Conservation (phyloP, 2,113 vertebrate species). For the Upupa epops region DNA sequence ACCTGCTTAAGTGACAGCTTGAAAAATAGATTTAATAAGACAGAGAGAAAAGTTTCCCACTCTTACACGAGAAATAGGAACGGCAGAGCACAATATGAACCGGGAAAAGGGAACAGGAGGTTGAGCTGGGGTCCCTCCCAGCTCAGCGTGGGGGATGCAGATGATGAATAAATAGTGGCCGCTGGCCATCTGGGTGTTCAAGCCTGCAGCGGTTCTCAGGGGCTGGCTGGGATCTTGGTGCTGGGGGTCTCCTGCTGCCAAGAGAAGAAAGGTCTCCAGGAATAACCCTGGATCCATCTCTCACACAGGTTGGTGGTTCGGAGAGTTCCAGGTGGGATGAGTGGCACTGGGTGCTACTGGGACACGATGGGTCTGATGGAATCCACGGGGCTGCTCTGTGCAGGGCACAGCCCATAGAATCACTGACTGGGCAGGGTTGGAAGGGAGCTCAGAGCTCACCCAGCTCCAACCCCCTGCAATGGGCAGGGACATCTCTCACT, state of each 20-base stretch:
- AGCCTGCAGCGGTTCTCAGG: background rate
- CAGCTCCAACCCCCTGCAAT: too few species aligned
- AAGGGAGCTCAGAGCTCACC: too few species aligned
- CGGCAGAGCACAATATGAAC: background rate
- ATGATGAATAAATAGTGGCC: background rate
- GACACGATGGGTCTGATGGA: too few species aligned
- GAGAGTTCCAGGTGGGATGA: rapidly evolving
- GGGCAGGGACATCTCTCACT: too few species aligned
- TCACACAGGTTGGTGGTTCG: background rate
- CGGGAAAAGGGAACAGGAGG: background rate
- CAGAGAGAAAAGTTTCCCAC: conserved; percentile 58
- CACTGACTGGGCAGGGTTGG: too few species aligned
- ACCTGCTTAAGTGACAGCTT: conserved; percentile 78
- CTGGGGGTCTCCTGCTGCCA: background rate
- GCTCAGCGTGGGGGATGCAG: background rate
- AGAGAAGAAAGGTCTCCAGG: background rate
- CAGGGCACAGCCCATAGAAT: too few species aligned
- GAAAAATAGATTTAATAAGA: conserved; percentile 76
- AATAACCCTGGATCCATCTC: background rate
- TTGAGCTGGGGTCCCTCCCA: too few species aligned
- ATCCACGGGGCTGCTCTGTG: too few species aligned
- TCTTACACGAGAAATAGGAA: conserved; percentile 26
- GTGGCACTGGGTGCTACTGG: background rate
- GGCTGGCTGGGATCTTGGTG: background rate
- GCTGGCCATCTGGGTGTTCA: background rate